Evolutionary conservation across 2,797 vertebrate species (phyloP).

Genomic region (Lycodopsis pacificus): DNA sequence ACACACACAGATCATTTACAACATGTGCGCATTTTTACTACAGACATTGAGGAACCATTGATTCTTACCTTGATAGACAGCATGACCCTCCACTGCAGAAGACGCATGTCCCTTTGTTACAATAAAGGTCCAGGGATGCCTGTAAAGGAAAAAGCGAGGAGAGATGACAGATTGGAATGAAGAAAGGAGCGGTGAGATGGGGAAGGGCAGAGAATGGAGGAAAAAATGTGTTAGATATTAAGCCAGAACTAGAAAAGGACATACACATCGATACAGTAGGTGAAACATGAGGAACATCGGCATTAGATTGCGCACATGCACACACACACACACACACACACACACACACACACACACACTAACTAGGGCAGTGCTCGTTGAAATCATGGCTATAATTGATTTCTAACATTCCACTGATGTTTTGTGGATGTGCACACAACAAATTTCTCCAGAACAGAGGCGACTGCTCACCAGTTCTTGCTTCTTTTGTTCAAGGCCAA

Average conservation of each 20-base stretch:
- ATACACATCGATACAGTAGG: not conserved
- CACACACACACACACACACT: too few relatives aligned
- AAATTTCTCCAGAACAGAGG: too few relatives aligned
- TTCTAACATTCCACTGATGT: too few relatives aligned
- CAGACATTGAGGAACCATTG: not conserved
- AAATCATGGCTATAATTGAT: too few relatives aligned
- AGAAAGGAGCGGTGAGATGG: not conserved
- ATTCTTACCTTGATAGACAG: conserved; percentile 90
- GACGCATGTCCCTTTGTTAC: conserved; percentile 89
- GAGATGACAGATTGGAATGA: too few relatives aligned
- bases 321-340: too few relatives aligned
- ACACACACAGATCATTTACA: conserved; percentile 25
- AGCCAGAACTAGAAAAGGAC: not conserved
- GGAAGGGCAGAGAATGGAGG: not conserved
- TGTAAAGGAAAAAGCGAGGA: conserved; percentile 57
- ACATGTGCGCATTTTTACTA: not conserved
- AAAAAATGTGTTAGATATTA: not conserved
- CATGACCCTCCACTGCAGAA: conserved; percentile 91
- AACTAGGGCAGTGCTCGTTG: too few relatives aligned
- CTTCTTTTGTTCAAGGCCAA: too few relatives aligned
- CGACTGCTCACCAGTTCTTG: too few relatives aligned
- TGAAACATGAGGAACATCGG: not conserved
- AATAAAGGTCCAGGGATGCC: conserved; percentile 95
- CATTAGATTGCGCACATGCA: not conserved
- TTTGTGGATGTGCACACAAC: too few relatives aligned